Evolutionary conservation across 2,797 vertebrate genomes (phyloP).

Genomic region (Megaceryle alcyon): DNA sequence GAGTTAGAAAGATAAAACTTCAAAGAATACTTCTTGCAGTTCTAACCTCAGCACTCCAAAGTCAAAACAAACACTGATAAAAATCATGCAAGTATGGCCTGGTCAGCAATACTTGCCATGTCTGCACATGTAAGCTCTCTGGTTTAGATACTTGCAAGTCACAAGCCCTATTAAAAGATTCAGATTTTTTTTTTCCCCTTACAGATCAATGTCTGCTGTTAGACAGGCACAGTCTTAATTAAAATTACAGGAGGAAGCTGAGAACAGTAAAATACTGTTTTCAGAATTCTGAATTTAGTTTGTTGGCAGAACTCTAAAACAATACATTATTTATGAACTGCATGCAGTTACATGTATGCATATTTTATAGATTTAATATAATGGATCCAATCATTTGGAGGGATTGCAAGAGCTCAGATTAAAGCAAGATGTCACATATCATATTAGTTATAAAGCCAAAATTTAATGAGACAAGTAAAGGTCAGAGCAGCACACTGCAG

Average conservation of each 20-base stretch:
- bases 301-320: conserved; percentile 52
- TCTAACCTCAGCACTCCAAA: conserved; percentile 1
- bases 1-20: conserved; percentile 6
- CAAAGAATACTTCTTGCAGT: neutral
- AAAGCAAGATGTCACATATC: conserved; percentile 67
- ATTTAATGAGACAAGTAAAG: conserved; percentile 71
- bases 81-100: neutral
- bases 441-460: conserved; percentile 54
- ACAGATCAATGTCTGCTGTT: neutral
- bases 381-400: conserved; percentile 51
- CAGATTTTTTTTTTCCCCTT: neutral
- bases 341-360: conserved; percentile 34
- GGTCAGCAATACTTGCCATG: conserved; percentile 1
- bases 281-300: conserved; percentile 10
- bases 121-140: neutral
- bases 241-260: conserved; percentile 27
- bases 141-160: neutral
- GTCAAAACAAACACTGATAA: conserved; percentile 12
- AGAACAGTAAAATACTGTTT: conserved; percentile 10
- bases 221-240: conserved; percentile 4
- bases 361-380: conserved; percentile 64
- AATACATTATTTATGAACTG: conserved; percentile 67
- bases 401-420: conserved; percentile 47
- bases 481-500: conserved; percentile 42
- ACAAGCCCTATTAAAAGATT: neutral